Evolutionary conservation across 1,140 invertebrate species (phyloP).

Genomic region (Aradophagus sp.): DNA sequence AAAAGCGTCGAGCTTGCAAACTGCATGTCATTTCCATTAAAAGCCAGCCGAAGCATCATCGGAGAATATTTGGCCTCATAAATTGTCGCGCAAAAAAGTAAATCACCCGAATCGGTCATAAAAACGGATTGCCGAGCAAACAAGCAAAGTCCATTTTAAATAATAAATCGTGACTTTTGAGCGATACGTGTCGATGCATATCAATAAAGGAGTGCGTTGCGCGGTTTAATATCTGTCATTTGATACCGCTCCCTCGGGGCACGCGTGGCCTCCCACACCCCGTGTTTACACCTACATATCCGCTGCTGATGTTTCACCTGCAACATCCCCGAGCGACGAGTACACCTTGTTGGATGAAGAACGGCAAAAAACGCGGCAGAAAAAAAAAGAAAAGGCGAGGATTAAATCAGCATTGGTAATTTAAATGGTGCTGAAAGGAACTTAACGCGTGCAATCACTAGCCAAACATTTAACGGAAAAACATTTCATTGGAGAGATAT

Average conservation of each 20-base stretch:
- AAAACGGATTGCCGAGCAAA: slow-evolving; percentile 37
- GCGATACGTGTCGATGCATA: slow-evolving; percentile 57
- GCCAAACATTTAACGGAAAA: slow-evolving; percentile 23
- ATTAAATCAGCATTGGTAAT: slow-evolving; percentile 32
- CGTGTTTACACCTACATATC: slow-evolving; percentile 43
- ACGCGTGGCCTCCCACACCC: slow-evolving; percentile 32
- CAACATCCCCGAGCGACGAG: slow-evolving; percentile 41
- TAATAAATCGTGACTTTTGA: slow-evolving; percentile 52
- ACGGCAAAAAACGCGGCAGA: no score
- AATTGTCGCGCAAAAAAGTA: slow-evolving; percentile 26
- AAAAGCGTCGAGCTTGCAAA: no score
- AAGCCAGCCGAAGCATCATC: slow-evolving; percentile 27
- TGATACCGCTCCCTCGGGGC: slow-evolving; percentile 34
- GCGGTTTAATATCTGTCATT: slow-evolving; percentile 46
- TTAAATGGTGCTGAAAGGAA: slow-evolving; percentile 35
- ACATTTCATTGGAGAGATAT: no score
- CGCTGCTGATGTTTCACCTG: slow-evolving; percentile 40
- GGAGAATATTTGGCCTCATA: slow-evolving; percentile 9
- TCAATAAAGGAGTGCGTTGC: slow-evolving; percentile 43
- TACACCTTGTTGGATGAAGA: no score
- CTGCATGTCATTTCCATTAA: slow-evolving; percentile 30
- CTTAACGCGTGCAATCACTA: slow-evolving; percentile 34
- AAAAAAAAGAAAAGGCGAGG: slow-evolving; percentile 17
- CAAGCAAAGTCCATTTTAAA: slow-evolving; percentile 46
- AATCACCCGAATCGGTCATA: slow-evolving; percentile 32